Evolutionary conservation across 2,113 vertebrate species (phyloP).

Genomic region (Heterocephalus glaber): DNA sequence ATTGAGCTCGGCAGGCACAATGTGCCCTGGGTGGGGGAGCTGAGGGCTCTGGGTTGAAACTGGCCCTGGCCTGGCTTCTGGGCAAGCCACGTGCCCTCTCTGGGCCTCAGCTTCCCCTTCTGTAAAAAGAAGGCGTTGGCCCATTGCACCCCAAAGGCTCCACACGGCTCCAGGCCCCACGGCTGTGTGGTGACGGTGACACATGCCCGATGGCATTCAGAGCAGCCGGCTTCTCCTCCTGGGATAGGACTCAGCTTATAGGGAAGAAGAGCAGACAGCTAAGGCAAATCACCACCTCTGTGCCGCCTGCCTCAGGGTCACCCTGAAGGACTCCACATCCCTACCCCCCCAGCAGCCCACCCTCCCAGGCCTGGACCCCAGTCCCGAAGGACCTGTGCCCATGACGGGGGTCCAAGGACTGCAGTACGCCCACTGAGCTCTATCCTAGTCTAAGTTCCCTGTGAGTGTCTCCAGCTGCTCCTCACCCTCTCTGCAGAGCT

Average conservation of each 20-base stretch:
- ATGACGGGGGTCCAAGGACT: neutral
- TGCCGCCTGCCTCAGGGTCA: neutral
- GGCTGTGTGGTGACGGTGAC: neutral
- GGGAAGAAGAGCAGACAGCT: neutral
- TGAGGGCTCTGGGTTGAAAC: too few relatives aligned
- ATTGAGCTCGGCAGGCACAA: neutral
- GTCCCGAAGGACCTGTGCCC: neutral
- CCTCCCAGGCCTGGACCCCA: neutral
- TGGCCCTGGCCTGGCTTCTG: neutral
- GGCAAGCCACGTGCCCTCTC: neutral
- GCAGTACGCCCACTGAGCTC: neutral
- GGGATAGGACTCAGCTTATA: neutral
- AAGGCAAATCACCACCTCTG: accelerated
- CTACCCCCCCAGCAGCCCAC: neutral
- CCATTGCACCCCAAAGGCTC: neutral
- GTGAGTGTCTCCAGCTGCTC: too few relatives aligned
- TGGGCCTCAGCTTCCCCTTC: neutral
- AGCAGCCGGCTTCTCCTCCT: neutral
- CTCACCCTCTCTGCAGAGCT: neutral
- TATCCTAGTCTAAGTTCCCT: neutral
- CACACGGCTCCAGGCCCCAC: accelerated
- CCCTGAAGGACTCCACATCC: neutral
- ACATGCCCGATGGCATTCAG: neutral
- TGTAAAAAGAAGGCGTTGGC: neutral
- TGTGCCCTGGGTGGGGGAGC: neutral